Conservation (phyloP, 1,140 invertebrate species). For the Neuroterus valhalla region DNA sequence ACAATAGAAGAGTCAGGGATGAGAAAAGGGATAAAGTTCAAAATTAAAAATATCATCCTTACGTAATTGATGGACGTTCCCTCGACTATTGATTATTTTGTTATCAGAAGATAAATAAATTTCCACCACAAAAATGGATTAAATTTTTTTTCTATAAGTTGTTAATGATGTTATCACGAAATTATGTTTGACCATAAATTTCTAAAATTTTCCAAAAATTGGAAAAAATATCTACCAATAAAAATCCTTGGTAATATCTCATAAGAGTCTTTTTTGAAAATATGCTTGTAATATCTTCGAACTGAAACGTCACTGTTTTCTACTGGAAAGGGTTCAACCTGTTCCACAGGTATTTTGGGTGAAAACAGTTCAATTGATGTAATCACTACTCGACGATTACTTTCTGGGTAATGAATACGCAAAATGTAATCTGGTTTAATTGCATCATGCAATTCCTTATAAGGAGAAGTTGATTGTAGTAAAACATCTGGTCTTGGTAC, state of each 20-base stretch:
- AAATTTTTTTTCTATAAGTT: too few relatives aligned
- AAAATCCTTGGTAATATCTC: slow-evolving; percentile 52
- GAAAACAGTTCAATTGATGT: slow-evolving; percentile 56
- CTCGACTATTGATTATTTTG: too few relatives aligned
- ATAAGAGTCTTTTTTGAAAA: slow-evolving; percentile 54
- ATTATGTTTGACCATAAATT: too few relatives aligned
- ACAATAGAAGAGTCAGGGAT: too few relatives aligned
- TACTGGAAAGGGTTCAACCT: slow-evolving; percentile 39
- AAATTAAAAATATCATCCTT: too few relatives aligned
- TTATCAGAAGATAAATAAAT: too few relatives aligned
- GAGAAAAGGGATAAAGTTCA: too few relatives aligned
- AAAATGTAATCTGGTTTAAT: slow-evolving; percentile 78
- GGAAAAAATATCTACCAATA: slow-evolving; percentile 53
- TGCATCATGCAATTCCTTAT: slow-evolving; percentile 76
- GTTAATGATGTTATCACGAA: too few relatives aligned
- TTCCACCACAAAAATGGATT: too few relatives aligned
- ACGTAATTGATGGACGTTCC: too few relatives aligned
- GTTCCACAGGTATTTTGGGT: slow-evolving; percentile 47
- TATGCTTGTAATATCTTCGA: slow-evolving; percentile 53
- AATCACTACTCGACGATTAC: slow-evolving; percentile 50
- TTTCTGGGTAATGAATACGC: slow-evolving; percentile 49
- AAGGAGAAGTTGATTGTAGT: slow-evolving; percentile 76
- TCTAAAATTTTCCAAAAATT: too few relatives aligned
- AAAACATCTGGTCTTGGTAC: slow-evolving; percentile 74
- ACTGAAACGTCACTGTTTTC: slow-evolving; percentile 40